A percentile compares a stretch with the other conserved stretches of the same genome.
These are phyloP conservation scores for Eulithis prunata DNA, from an alignment of 2,888 invertebrate genomes.

Conservation along the genomic window DNA sequence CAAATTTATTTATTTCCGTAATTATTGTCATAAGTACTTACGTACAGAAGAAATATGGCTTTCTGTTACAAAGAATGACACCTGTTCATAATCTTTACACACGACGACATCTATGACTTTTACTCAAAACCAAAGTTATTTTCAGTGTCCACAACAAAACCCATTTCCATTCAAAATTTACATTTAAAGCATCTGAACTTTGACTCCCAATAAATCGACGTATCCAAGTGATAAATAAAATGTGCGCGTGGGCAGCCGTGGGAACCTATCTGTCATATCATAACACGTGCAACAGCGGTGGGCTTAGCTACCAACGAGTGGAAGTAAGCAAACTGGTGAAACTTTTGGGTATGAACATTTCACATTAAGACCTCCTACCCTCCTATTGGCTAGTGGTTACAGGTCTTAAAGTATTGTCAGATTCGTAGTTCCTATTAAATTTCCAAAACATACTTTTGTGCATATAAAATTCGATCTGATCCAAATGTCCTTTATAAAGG, in stretches of 20 bases:
- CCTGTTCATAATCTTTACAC: not conserved
- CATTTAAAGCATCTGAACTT: constrained; percentile 34
- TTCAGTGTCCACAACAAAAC: constrained; percentile 21
- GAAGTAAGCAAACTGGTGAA: not conserved
- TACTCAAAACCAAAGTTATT: constrained; percentile 11
- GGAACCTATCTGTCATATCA: constrained; percentile 43
- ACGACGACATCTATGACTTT: constrained; percentile 12
- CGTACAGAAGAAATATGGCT: not conserved
- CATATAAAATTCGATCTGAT: too few species aligned
- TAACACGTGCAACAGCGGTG: constrained; percentile 32
- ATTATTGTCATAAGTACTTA: too few species aligned
- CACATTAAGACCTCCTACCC: too few species aligned
- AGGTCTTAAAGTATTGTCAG: too few species aligned
- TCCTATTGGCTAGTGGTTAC: too few species aligned
- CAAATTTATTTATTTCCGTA: too few species aligned
- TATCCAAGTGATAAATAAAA: constrained; percentile 42
- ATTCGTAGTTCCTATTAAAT: too few species aligned
- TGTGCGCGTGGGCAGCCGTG: constrained; percentile 41
- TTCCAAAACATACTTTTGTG: too few species aligned
- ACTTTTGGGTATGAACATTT: not conserved
- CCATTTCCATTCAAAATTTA: constrained; percentile 25
- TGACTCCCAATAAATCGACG: constrained; percentile 37
- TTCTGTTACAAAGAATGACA: not conserved
- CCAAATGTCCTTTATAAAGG: too few species aligned
- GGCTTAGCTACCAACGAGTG: constrained; percentile 6